phyloP scores from a whole-genome alignment of 2,797 vertebrate genomes.

The Neopelma chrysocephalum region DNA sequence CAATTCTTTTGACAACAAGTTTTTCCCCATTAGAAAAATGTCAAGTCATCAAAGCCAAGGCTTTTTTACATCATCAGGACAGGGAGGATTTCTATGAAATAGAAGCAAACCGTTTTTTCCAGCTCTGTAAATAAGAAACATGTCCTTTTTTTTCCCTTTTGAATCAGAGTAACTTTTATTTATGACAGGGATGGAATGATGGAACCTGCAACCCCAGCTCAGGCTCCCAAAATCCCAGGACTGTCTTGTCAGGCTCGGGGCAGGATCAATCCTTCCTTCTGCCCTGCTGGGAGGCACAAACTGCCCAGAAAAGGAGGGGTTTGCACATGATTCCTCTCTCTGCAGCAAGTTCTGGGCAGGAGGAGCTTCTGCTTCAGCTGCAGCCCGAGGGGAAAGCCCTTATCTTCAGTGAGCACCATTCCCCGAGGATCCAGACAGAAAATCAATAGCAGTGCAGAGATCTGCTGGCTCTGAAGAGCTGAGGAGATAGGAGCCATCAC shows the following conservation, averaged over 20 bases:
- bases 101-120: neutral
- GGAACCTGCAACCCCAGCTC: neutral
- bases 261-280: neutral
- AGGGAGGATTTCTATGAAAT: neutral
- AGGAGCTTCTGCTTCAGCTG: neutral
- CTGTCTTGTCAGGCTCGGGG: neutral
- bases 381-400: neutral
- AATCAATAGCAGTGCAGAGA: slow-evolving; percentile 36
- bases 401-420: neutral
- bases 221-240: neutral
- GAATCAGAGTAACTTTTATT: neutral
- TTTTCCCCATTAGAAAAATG: neutral
- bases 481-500: neutral
- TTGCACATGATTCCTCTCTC: neutral
- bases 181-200: neutral
- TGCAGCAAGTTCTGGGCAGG: neutral
- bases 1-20: neutral
- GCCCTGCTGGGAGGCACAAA: neutral
- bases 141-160: neutral
- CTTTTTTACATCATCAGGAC: neutral
- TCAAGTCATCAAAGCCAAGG: neutral
- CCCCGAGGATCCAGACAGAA: neutral
- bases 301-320: neutral
- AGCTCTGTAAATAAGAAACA: neutral
- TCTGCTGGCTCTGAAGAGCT: neutral